A percentile compares a stretch with the other conserved stretches of the same genome.
These are phyloP conservation scores for Narcine bancroftii DNA, from an alignment of 2,113 vertebrate species.

Conservation along the genomic window DNA sequence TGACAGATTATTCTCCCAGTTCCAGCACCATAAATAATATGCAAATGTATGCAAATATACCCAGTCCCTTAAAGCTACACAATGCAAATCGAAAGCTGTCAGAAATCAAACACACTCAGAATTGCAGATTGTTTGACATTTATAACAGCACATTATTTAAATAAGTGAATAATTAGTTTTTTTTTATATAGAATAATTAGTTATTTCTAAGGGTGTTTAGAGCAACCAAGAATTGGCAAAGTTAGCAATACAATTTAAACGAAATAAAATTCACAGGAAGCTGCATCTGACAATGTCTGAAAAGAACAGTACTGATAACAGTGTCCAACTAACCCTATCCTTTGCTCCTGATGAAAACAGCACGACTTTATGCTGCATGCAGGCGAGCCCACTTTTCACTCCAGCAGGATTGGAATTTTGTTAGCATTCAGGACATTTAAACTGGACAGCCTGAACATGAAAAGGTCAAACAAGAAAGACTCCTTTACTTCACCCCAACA, in stretches of 20 bases:
- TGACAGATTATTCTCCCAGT: slow-evolving; percentile 13
- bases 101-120: neutral
- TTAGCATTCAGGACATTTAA: too few relatives aligned
- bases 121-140: neutral
- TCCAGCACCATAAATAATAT: neutral
- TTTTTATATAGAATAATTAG: neutral
- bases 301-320: too few relatives aligned
- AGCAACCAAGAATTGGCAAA: neutral
- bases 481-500: too few relatives aligned
- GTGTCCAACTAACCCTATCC: too few relatives aligned
- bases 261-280: too few relatives aligned
- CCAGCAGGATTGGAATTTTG: too few relatives aligned
- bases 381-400: too few relatives aligned
- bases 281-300: too few relatives aligned
- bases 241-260: neutral
- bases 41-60: slow-evolving; percentile 16
- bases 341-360: too few relatives aligned
- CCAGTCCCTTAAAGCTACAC: neutral
- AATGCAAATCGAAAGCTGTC: neutral
- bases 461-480: too few relatives aligned
- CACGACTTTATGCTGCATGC: too few relatives aligned
- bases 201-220: neutral
- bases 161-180: neutral
- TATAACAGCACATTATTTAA: slow-evolving; percentile 5
- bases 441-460: too few relatives aligned